Evolutionary conservation across 2,888 invertebrate species (phyloP).

Genomic region (Idaea straminata): DNA sequence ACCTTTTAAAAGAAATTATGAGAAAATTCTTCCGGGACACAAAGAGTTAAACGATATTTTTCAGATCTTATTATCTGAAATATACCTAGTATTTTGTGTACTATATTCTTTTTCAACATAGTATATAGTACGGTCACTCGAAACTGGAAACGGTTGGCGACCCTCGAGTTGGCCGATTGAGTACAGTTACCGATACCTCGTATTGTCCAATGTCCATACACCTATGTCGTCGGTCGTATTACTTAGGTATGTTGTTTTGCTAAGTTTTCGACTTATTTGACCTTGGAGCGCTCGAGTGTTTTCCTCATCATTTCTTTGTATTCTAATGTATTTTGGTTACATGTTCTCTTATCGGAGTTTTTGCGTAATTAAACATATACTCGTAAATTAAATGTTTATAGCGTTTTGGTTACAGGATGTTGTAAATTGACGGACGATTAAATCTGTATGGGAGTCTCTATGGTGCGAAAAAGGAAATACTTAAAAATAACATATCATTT

Average conservation of each 20-base stretch:
- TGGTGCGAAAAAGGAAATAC: neutral
- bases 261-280: neutral
- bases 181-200: slow-evolving; percentile 1
- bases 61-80: too few species aligned
- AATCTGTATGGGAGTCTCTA: neutral
- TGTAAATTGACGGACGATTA: neutral
- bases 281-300: neutral
- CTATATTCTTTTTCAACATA: too few species aligned
- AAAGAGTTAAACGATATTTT: too few species aligned
- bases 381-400: neutral
- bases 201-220: neutral
- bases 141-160: too few species aligned
- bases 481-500: neutral
- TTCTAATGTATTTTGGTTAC: neutral
- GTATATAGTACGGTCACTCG: too few species aligned
- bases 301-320: slow-evolving; percentile 1
- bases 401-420: neutral
- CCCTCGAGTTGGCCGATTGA: neutral
- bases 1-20: too few species aligned
- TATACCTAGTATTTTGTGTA: too few species aligned
- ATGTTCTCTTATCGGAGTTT: neutral
- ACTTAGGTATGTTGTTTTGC: neutral
- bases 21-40: too few species aligned
- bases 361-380: neutral
- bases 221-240: neutral